Percentiles rank a stretch among this genome's conserved stretches.
These are phyloP conservation scores for Psittacara wagleri DNA, from an alignment of 2,113 vertebrate genomes.

Conservation along the genomic window DNA sequence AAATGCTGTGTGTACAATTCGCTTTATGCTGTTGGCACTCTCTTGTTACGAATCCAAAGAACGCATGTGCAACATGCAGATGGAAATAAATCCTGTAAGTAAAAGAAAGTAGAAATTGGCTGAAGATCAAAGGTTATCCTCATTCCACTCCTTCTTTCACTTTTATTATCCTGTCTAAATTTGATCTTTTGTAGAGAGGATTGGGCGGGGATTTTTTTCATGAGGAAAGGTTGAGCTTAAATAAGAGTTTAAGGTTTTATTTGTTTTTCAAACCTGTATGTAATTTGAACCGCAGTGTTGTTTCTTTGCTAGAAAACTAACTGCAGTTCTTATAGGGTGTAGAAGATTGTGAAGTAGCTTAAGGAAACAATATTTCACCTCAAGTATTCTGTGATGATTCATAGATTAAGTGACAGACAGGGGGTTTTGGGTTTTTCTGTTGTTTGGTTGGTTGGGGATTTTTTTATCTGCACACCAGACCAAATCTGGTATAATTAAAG, in stretches of 20 bases:
- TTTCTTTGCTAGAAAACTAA: constrained; percentile 18
- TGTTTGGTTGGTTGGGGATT: rapidly evolving
- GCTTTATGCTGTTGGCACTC: neutral
- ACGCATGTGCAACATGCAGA: constrained; percentile 60
- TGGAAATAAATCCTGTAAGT: constrained; percentile 74
- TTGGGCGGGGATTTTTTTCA: neutral
- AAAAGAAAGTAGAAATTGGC: constrained; percentile 75
- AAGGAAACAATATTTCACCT: constrained; percentile 17
- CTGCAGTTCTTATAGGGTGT: neutral
- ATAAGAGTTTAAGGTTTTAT: constrained; percentile 56
- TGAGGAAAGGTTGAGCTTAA: constrained; percentile 52
- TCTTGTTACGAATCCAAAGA: constrained; percentile 28
- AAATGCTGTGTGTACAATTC: neutral
- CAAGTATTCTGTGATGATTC: neutral
- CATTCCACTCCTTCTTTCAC: constrained; percentile 67
- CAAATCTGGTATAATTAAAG: neutral
- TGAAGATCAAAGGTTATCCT: constrained; percentile 75
- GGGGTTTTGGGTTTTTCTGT: neutral
- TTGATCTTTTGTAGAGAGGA: constrained; percentile 56
- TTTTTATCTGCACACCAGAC: neutral
- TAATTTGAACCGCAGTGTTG: constrained; percentile 46
- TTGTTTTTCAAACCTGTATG: constrained; percentile 29
- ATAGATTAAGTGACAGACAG: neutral
- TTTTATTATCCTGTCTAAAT: constrained; percentile 77
- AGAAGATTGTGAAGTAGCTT: neutral